Base-by-base conservation (phyloP, 1,140 invertebrate genomes). In the Psilanteris sp. region DNA sequence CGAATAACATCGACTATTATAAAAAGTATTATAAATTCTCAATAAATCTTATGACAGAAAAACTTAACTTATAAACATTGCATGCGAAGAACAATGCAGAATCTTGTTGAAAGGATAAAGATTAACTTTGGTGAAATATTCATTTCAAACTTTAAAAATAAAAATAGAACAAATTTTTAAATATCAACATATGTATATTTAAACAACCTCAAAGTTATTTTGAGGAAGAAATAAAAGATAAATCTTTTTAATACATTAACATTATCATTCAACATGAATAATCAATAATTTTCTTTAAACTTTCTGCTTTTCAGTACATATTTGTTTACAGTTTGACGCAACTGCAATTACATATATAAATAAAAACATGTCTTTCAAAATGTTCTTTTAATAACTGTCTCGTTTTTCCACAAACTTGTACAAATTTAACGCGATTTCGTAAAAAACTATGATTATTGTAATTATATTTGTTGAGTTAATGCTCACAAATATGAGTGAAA, bases 101-200 rank as follows among this genome's bases (percentile, higher is more conserved):
- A 34, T 9, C 0, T 22, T 4, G 7, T n/a, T 54, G 18, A 44
- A 48, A 26, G 32, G 14, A 61, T 54, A 48, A 48, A 48, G n/a
- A 24, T 48, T 29, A 72, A 72, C 67, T 72, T 72, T 72, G 55
- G 55, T 72, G 27, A 55, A 55, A 37, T 55, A 29, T 14, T n/a
- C n/a, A n/a, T n/a, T n/a, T n/a, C n/a, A n/a, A n/a, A 2, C 32
- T 52, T 36, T 14, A 31, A 14, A 5, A 10, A n/a, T 5, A 24
- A 32, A 32, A 32, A n/a, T n/a, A n/a, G n/a, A 41, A 31, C 44
- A 50, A 64, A 50, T 18, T 34, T 34, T 44, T 18, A 16, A 55
- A 67, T 36, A 41, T 32, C 11, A 62, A 62, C 43, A 8, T 39
- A 24, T 27, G 31, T 29, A 6, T 34, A 50, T 7, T 20, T 5